These are phyloP conservation scores for Thamnaconus septentrionalis DNA, from an alignment of 2,113 vertebrate species.

Conservation along the genomic window DNA sequence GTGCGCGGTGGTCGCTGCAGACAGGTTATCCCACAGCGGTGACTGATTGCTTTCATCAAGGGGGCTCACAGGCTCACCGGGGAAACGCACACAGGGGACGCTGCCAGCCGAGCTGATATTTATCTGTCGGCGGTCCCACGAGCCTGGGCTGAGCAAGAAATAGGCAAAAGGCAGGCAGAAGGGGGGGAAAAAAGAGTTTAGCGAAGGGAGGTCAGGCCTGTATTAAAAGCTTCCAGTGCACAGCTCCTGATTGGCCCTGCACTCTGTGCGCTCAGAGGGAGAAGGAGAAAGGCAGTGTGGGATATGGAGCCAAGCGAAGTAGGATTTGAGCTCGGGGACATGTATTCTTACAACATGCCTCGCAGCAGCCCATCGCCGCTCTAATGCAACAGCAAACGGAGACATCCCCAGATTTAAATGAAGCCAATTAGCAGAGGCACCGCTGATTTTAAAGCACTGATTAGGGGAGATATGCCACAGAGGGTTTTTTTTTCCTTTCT, in stretches of 20 bases:
- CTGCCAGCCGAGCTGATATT: slow-evolving; percentile 82
- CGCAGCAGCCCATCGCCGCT: slow-evolving; percentile 48
- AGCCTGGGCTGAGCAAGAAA: slow-evolving; percentile 23
- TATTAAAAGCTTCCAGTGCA: slow-evolving; percentile 18
- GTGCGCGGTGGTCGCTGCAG: slow-evolving; percentile 77
- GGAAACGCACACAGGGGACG: slow-evolving; percentile 82
- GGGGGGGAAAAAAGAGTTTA: slow-evolving; percentile 5
- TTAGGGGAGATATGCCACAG: slow-evolving; percentile 29
- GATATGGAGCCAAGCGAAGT: not conserved
- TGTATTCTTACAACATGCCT: slow-evolving; percentile 38
- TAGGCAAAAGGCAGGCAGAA: slow-evolving; percentile 6
- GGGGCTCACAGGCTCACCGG: slow-evolving; percentile 78
- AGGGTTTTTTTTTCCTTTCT: slow-evolving; percentile 52
- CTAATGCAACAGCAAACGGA: slow-evolving; percentile 71
- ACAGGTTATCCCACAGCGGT: slow-evolving; percentile 88
- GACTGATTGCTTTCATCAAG: slow-evolving; percentile 95
- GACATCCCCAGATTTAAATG: slow-evolving; percentile 71
- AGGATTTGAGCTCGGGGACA: slow-evolving; percentile 29
- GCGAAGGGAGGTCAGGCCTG: slow-evolving; percentile 10
- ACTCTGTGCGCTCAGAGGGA: not conserved
- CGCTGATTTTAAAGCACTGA: too few species aligned
- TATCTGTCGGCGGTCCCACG: slow-evolving; percentile 53
- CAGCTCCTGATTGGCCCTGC: not conserved
- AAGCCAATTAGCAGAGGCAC: slow-evolving; percentile 67
- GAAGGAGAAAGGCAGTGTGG: not conserved